Percentiles rank a stretch among this genome's conserved stretches.
Evolutionary conservation across 2,113 vertebrate species (phyloP).

Genomic region (Ranitomeya imitator): DNA sequence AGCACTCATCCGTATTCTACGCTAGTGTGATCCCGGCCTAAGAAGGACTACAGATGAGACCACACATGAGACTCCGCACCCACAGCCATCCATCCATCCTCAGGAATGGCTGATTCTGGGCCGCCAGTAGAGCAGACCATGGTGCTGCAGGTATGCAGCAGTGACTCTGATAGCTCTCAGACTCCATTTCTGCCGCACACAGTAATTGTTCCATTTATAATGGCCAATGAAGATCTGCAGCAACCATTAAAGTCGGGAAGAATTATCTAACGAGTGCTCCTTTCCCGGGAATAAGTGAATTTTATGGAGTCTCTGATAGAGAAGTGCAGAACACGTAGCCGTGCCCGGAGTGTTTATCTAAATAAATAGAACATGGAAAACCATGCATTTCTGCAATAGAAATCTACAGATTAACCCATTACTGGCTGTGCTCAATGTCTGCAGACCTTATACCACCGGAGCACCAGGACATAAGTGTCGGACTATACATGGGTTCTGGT

Average conservation of each 20-base stretch:
- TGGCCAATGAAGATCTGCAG: not conserved
- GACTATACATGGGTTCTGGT: no score
- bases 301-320: not conserved
- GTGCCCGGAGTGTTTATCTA: not conserved
- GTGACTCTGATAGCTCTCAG: not conserved
- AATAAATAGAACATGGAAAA: not conserved
- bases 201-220: slow-evolving; percentile 52
- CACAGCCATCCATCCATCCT: no score
- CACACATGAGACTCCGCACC: no score
- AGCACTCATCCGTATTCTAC: no score
- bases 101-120: no score
- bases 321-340: not conserved
- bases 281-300: not conserved
- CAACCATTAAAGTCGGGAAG: slow-evolving; percentile 39
- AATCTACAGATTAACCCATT: not conserved
- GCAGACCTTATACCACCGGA: not conserved
- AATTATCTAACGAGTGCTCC: not conserved
- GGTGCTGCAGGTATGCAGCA: not conserved
- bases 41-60: no score
- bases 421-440: not conserved
- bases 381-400: not conserved
- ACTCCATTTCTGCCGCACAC: not conserved
- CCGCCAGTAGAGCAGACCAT: not conserved
- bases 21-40: no score
- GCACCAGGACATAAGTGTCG: not conserved